Conservation (phyloP, 2,113 vertebrate species). For the Zeus faber region DNA sequence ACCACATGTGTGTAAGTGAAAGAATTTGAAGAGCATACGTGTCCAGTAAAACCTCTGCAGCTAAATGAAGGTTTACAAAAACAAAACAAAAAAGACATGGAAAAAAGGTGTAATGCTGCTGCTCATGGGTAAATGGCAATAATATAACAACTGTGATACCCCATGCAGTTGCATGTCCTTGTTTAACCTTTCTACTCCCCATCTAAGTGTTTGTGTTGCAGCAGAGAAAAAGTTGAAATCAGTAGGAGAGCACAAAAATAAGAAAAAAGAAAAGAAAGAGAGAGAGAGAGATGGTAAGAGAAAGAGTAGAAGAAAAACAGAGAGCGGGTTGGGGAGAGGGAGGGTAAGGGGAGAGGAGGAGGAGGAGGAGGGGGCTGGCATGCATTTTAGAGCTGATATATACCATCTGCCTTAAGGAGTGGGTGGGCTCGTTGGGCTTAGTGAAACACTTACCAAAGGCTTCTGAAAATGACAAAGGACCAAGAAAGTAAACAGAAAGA, state of each 20-base stretch:
- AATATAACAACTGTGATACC: neutral
- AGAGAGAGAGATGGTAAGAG: conserved; percentile 11
- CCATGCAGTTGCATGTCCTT: conserved; percentile 18
- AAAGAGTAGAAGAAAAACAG: conserved; percentile 14
- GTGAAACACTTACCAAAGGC: conserved; percentile 94
- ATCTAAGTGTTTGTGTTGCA: neutral
- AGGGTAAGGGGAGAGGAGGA: conserved; percentile 22
- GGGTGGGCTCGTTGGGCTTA: conserved; percentile 73
- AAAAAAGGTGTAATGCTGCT: neutral
- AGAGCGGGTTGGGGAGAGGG: conserved; percentile 16
- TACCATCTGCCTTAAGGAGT: conserved; percentile 83
- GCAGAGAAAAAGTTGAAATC: conserved; percentile 9
- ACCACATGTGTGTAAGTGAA: too few relatives aligned
- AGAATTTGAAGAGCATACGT: too few relatives aligned
- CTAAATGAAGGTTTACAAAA: too few relatives aligned
- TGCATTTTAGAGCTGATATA: conserved; percentile 82
- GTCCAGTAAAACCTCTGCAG: too few relatives aligned
- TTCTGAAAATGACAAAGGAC: conserved; percentile 88
- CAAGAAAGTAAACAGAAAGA: conserved; percentile 60
- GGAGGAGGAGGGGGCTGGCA: conserved; percentile 59
- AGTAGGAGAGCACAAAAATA: conserved; percentile 3
- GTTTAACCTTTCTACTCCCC: conserved; percentile 25
- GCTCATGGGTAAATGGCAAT: conserved; percentile 11
- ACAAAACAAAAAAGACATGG: too few relatives aligned
- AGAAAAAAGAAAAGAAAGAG: conserved; percentile 15